Evolutionary conservation across 2,888 invertebrate species (phyloP).

Genomic region (Xanthia icteritia): DNA sequence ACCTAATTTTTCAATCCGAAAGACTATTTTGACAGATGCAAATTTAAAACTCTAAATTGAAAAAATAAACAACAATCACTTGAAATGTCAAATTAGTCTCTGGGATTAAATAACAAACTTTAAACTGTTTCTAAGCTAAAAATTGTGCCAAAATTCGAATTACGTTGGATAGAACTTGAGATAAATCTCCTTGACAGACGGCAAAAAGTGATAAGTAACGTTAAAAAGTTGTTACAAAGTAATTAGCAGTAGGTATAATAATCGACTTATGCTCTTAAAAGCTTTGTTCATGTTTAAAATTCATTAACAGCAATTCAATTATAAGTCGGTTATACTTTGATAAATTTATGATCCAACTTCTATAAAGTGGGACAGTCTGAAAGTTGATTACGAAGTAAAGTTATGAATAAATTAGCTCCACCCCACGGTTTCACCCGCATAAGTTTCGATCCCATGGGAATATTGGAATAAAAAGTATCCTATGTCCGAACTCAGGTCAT

Average conservation of each 20-base stretch:
- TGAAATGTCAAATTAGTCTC: too few species aligned
- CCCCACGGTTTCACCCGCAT: too few species aligned
- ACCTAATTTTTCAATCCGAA: too few species aligned
- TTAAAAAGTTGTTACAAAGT: neutral
- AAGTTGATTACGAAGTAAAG: constrained; percentile 28
- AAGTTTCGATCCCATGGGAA: too few species aligned
- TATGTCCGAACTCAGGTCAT: too few species aligned
- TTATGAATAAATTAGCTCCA: constrained; percentile 28
- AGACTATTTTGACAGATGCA: too few species aligned
- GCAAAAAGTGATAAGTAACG: neutral
- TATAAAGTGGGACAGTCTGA: constrained; percentile 13
- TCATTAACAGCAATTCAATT: constrained; percentile 14
- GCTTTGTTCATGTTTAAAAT: constrained; percentile 21
- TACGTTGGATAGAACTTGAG: neutral
- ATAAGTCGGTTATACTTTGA: constrained; percentile 11
- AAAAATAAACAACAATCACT: too few species aligned
- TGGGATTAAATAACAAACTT: too few species aligned
- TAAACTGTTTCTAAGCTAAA: neutral
- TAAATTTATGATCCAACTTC: constrained; percentile 21
- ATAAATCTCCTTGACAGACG: too few species aligned
- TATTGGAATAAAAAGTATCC: too few species aligned
- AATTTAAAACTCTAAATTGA: too few species aligned
- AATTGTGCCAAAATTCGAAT: neutral
- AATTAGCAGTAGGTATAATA: neutral
- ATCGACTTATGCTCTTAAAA: constrained; percentile 10